Base-by-base conservation (phyloP, 2,888 invertebrate species). In the Cephus nigrinus region DNA sequence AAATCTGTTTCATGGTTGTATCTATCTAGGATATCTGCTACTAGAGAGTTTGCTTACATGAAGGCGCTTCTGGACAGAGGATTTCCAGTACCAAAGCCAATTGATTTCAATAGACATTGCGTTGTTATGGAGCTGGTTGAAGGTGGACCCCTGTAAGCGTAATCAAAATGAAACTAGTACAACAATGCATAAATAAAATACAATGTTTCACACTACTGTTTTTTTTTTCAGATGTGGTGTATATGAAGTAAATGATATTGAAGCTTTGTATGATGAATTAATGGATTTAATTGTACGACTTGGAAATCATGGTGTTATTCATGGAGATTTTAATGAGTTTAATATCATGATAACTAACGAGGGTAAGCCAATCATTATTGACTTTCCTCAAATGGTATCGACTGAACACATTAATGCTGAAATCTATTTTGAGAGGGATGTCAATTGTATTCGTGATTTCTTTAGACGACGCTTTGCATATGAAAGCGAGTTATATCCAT, bases 361-460 rank as follows among this genome's bases (percentile, higher is more conserved):
- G 0, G 95, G 95, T 31, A 96, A 96, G 82, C 96, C 98, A 0
- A 93, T 98, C 74, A 93, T 99, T 84, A 99, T 99, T 81, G 99
- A 99, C 93, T 99, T 99, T 91, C 99, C 99, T 0, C 99, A 99
- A 93, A 99, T 99, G 99, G 95, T 99, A 76, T 98, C 99, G 11
- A 98, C 97, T 0, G 95, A 96, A 34, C 99, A 99, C 92, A 89
- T 93, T 68, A 98, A 99, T 92, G 99, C 99, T 73, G 95, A 96
- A 94, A 94, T 95, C 95, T 97, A 92, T 92, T 99, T 99, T 91
- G 95, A 99, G 83, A 94, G 99, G 83, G 99, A 99, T 93, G 99
- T 99, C 0, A 95, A 94, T 76, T 99, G 99, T 90, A 94, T 99
- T 4, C 94, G 95, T 75, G 96, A 96, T 82, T 98, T 98, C 92